A percentile compares a stretch with the other conserved stretches of the same genome.
Evolutionary conservation across 2,888 invertebrate genomes (phyloP).

Genomic region (Dicycla oo): DNA sequence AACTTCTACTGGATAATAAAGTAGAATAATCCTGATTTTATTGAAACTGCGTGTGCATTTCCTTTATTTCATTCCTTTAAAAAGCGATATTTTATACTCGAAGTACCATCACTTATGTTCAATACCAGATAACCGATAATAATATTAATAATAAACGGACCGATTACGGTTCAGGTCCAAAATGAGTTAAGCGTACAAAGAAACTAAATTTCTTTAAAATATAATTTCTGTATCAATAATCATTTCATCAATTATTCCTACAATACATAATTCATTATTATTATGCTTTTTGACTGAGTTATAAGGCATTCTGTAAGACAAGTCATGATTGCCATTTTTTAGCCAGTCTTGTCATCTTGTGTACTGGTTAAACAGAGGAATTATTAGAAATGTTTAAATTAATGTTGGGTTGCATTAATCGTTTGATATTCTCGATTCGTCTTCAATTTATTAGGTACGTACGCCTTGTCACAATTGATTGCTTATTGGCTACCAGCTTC

Average conservation of each 20-base stretch:
- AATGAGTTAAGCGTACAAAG: too few species aligned
- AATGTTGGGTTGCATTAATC: conserved; percentile 1
- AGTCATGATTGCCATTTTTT: too few species aligned
- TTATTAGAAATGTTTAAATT: conserved; percentile 28
- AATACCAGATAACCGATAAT: background rate
- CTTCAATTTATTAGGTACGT: conserved; percentile 38
- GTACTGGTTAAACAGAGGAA: conserved; percentile 28
- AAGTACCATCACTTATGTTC: background rate
- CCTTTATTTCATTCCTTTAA: background rate
- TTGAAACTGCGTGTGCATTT: conserved; percentile 11
- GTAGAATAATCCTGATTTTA: conserved; percentile 24
- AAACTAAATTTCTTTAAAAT: too few species aligned
- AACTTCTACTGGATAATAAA: conserved; percentile 26
- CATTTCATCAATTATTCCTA: too few species aligned
- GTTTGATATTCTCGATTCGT: conserved; percentile 43
- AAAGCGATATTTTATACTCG: conserved; percentile 3
- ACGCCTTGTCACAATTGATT: conserved; percentile 37
- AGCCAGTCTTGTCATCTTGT: too few species aligned
- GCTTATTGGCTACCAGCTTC: conserved; percentile 23
- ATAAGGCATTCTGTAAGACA: too few species aligned
- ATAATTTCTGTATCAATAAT: too few species aligned
- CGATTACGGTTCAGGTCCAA: too few species aligned
- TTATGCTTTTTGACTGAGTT: too few species aligned
- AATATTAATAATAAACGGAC: too few species aligned
- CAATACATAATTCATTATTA: too few species aligned